These are phyloP conservation scores for Rhizomys pruinosus DNA, from an alignment of 2,113 vertebrate species.

Conservation along the genomic window DNA sequence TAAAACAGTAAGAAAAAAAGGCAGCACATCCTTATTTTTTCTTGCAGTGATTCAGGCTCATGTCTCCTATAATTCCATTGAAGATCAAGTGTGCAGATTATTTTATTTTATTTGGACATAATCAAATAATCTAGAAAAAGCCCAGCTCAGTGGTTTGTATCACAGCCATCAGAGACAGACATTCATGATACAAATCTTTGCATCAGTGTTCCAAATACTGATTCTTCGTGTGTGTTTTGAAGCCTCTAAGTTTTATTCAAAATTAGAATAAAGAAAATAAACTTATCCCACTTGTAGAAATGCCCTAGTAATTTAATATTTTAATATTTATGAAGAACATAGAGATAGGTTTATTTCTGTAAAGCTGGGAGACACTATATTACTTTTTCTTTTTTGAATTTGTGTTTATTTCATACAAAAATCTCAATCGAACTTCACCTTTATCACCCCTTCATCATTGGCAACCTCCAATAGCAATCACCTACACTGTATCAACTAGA, in stretches of 20 bases:
- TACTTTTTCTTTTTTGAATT: too few species aligned
- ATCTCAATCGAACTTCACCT: too few species aligned
- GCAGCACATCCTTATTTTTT: neutral
- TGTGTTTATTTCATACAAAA: too few species aligned
- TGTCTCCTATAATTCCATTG: neutral
- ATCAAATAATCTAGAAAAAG: neutral
- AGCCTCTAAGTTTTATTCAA: neutral
- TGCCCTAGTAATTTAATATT: neutral
- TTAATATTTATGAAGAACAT: neutral
- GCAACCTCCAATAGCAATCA: too few species aligned
- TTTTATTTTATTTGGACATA: neutral
- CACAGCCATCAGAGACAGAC: neutral
- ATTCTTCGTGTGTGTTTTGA: neutral
- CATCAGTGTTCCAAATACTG: neutral
- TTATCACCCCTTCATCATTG: too few species aligned
- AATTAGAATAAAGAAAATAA: neutral
- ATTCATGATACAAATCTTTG: neutral
- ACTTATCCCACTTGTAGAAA: neutral
- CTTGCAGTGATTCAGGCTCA: neutral
- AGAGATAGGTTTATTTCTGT: neutral
- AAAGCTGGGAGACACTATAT: neutral
- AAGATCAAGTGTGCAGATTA: neutral
- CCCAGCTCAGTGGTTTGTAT: neutral
- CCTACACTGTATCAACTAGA: too few species aligned
- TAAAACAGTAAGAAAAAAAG: slow-evolving; percentile 42